Conservation (phyloP, 2,888 invertebrate species). For the Coenonympha arcania region DNA sequence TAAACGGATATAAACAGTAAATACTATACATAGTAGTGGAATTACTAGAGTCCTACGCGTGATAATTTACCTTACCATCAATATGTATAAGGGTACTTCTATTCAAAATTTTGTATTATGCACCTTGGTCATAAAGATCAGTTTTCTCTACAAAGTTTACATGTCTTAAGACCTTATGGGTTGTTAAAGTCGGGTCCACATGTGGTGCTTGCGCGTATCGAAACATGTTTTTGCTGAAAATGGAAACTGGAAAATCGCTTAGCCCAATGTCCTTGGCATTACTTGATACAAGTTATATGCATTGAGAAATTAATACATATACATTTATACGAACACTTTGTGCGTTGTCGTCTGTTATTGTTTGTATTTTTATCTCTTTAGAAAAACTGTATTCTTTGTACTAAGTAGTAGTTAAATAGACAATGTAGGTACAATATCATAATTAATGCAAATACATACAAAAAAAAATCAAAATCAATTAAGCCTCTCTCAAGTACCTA, state of each 20-base stretch:
- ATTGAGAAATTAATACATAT: constrained; percentile 19
- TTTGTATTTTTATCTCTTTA: constrained; percentile 1
- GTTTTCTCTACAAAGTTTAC: not conserved
- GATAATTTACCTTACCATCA: not conserved
- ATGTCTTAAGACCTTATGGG: not conserved
- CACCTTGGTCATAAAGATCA: not conserved
- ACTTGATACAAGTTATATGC: constrained; percentile 32
- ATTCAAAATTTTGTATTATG: not conserved
- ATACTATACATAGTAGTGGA: constrained; percentile 3
- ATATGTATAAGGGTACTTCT: not conserved
- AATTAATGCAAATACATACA: no score
- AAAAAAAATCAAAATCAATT: no score
- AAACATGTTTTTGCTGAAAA: constrained; percentile 69
- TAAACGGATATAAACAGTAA: constrained; percentile 1
- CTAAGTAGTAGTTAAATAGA: no score
- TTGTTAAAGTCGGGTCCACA: constrained; percentile 24
- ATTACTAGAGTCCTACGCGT: constrained; percentile 5
- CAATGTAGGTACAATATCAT: no score
- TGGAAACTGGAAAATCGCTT: constrained; percentile 68
- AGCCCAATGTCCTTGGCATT: constrained; percentile 61
- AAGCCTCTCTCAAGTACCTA: no score
- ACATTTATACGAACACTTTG: constrained; percentile 11
- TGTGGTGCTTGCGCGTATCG: constrained; percentile 42
- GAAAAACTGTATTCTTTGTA: no score
- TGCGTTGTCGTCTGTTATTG: not conserved